Evolutionary conservation across 1,140 invertebrate genomes (phyloP), one percentile per base, ranked within the genome.

Genomic region (Melipona quadrifasciata): DNA sequence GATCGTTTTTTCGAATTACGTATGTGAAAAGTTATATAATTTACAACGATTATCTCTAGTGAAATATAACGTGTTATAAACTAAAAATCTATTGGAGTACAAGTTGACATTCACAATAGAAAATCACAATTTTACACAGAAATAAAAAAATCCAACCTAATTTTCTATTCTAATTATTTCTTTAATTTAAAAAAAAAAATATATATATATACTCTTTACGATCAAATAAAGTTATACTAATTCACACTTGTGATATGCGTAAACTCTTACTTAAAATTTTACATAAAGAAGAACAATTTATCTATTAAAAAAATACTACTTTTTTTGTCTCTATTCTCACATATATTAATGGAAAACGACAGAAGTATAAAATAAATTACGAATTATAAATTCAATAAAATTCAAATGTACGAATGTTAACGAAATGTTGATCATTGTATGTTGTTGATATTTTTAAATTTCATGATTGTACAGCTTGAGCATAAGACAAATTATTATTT

Each of bases 401-500:
- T 55, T 70, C 27, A 12, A 57, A 58, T 19, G n/a, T 77, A 77
- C 14, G 51, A 39, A 34, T n/a, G 31, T 5, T n/a, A 47, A 76
- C 14, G 24, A 53, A 47, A 61, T 21, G 12, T 14, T 19, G 68
- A 27, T 2, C 51, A 72, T 58, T 17, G 65, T 34, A 53, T 79
- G 39, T 64, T 39, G 58, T 71, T 73, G 47, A 68, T 39, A 87
- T 21, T 80, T 86, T 67, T 64, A 78, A 61, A 84, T 77, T 80
- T 71, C 57, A 61, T 79, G 67, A 85, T 89, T 89, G 86, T 88
- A 88, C 55, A 55, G 55, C 16, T 88, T 88, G 87, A 88, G 87
- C 86, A 51, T 76, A 64, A 89, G 77, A 67, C 57, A 67, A 82
- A 86, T n/a, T 76, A 76, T 64, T 17, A 24, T 55, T 39, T 19